These are phyloP conservation scores for Piscicola geometra DNA, from an alignment of 2,888 invertebrate genomes.

Conservation along the genomic window DNA sequence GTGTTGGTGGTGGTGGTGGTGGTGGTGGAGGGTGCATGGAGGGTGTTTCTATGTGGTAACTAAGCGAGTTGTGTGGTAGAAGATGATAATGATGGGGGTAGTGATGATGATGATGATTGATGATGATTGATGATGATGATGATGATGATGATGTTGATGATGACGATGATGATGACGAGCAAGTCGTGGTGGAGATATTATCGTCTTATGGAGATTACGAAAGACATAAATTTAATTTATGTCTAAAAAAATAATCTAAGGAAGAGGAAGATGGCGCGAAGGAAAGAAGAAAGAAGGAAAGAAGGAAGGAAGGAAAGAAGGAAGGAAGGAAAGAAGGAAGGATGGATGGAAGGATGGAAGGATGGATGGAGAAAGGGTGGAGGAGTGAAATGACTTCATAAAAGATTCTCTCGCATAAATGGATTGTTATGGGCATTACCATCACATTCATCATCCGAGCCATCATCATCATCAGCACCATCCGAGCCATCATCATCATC, in stretches of 20 bases:
- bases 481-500: too few species aligned
- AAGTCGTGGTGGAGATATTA: background rate
- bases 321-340: background rate
- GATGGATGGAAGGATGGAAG: background rate
- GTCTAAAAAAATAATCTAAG: background rate
- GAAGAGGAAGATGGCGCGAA: conserved; percentile 17
- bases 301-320: conserved; percentile 2
- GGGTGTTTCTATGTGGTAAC: background rate
- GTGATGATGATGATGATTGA: conserved; percentile 21
- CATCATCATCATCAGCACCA: too few species aligned
- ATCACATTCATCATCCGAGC: too few species aligned
- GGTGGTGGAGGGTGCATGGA: background rate
- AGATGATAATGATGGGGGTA: conserved; percentile 13
- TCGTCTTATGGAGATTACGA: too few species aligned
- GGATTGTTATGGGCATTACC: too few species aligned
- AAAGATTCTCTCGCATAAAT: too few species aligned
- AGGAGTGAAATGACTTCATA: too few species aligned
- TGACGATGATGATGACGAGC: conserved; percentile 11
- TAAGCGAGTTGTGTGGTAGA: background rate
- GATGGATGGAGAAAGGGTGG: background rate
- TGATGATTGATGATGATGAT: conserved; percentile 7
- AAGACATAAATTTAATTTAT: too few species aligned
- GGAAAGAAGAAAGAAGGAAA: conserved; percentile 5
- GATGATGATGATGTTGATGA: conserved; percentile 13
- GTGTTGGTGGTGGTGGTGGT: background rate